A percentile compares a stretch with the other conserved stretches of the same genome.
Evolutionary conservation across 2,888 invertebrate genomes (phyloP).

Genomic region (Tachina grossa): DNA sequence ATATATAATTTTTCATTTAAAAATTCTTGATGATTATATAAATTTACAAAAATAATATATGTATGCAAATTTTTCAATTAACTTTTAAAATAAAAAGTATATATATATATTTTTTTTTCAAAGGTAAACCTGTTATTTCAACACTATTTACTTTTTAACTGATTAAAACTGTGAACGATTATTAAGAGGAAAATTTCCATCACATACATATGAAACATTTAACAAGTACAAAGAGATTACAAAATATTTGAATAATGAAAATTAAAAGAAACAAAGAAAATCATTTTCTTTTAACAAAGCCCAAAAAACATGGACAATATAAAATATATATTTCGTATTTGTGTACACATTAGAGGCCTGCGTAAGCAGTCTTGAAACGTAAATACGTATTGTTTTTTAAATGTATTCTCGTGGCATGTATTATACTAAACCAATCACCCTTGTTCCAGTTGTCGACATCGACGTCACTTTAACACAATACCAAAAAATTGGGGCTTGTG

Average conservation of each 20-base stretch:
- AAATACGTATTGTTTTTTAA: too few relatives aligned
- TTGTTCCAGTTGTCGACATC: too few relatives aligned
- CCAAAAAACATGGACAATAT: conserved; percentile 9
- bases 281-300: conserved; percentile 41
- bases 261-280: conserved; percentile 47
- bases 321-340: conserved; percentile 14
- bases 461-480: too few relatives aligned
- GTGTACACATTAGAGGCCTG: too few relatives aligned
- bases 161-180: conserved; percentile 26
- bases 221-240: conserved; percentile 17
- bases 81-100: neutral
- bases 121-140: conserved; percentile 69
- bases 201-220: conserved; percentile 1
- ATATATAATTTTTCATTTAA: neutral
- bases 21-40: too few relatives aligned
- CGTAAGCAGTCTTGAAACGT: too few relatives aligned
- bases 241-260: conserved; percentile 39
- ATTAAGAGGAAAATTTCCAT: conserved; percentile 21
- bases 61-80: neutral
- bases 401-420: too few relatives aligned
- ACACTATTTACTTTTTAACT: conserved; percentile 71
- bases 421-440: too few relatives aligned
- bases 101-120: conserved; percentile 17
- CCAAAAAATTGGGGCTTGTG: too few relatives aligned
- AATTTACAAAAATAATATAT: neutral